These are phyloP conservation scores for Prunella strophiata DNA, from an alignment of 2,797 vertebrate species.

Conservation along the genomic window DNA sequence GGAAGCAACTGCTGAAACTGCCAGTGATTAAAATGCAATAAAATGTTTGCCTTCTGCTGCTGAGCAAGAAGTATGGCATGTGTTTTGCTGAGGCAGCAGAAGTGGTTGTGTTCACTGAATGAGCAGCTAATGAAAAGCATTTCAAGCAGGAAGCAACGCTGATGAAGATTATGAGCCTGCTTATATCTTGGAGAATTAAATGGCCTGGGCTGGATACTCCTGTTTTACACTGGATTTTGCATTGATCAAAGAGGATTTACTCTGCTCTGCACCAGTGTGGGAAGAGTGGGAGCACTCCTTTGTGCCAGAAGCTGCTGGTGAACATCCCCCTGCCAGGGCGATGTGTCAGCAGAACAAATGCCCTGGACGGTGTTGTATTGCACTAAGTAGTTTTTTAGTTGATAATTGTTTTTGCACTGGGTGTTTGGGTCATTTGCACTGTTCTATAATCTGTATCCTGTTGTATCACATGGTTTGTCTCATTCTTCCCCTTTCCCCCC, in stretches of 20 bases:
- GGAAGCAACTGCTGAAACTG: constrained; percentile 29
- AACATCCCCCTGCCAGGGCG: not conserved
- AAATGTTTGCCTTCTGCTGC: constrained; percentile 53
- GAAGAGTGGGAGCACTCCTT: not conserved
- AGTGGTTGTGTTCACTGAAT: constrained; percentile 59
- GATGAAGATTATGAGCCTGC: constrained; percentile 52
- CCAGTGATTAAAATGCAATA: constrained; percentile 45
- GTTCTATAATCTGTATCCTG: too few species aligned
- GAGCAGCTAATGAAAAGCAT: constrained; percentile 63
- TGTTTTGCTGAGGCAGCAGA: constrained; percentile 64
- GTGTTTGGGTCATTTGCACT: too few species aligned
- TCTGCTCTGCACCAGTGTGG: not conserved
- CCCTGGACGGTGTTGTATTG: not conserved
- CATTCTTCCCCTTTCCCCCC: too few species aligned
- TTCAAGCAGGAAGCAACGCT: constrained; percentile 58
- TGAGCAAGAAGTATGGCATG: constrained; percentile 39
- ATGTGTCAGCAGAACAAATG: not conserved
- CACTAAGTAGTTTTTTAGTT: too few species aligned
- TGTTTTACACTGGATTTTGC: constrained; percentile 48
- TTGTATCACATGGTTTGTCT: too few species aligned
- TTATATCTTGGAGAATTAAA: constrained; percentile 18
- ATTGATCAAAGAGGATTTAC: constrained; percentile 29
- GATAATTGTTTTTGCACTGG: too few species aligned
- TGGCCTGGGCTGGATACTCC: constrained; percentile 46
- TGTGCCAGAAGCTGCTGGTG: not conserved